Conservation (phyloP, 2,888 invertebrate genomes). For the Platynereis dumerilii region DNA sequence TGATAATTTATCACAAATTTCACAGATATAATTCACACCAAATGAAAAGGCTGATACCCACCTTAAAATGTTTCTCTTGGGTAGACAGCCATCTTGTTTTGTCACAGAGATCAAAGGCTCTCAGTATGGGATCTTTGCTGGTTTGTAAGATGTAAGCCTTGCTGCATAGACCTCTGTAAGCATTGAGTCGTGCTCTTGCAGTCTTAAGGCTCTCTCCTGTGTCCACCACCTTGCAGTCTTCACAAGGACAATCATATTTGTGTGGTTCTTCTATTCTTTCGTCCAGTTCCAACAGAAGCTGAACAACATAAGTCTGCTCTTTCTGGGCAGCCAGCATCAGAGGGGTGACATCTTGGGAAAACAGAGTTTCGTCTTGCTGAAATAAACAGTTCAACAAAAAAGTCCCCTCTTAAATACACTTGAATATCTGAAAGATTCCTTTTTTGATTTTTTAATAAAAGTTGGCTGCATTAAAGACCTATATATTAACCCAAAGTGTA, state of each 20-base stretch:
- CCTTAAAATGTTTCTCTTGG: slow-evolving; percentile 58
- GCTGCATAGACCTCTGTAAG: slow-evolving; percentile 2
- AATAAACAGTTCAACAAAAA: too few species aligned
- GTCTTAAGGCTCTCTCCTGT: background rate
- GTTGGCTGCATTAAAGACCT: too few species aligned
- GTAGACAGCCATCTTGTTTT: slow-evolving; percentile 47
- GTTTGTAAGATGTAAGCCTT: slow-evolving; percentile 49
- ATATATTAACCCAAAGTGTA: too few species aligned
- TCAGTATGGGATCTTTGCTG: slow-evolving; percentile 54
- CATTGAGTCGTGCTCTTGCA: slow-evolving; percentile 17
- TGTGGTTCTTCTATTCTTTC: slow-evolving; percentile 17
- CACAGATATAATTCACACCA: too few species aligned
- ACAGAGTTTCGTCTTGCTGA: slow-evolving; percentile 51
- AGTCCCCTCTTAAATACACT: too few species aligned
- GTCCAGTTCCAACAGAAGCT: slow-evolving; percentile 8
- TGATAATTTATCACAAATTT: too few species aligned
- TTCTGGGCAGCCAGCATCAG: slow-evolving; percentile 58
- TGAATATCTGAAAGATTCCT: too few species aligned
- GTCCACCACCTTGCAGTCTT: background rate
- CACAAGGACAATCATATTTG: slow-evolving; percentile 10
- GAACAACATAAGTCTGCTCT: slow-evolving; percentile 29
- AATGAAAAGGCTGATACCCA: slow-evolving; percentile 27
- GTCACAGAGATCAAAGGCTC: slow-evolving; percentile 51
- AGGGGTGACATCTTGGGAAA: slow-evolving; percentile 59
- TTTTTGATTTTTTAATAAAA: too few species aligned